phyloP scores from a whole-genome alignment of 1,140 invertebrate species.

The Parapsyche elsis region DNA sequence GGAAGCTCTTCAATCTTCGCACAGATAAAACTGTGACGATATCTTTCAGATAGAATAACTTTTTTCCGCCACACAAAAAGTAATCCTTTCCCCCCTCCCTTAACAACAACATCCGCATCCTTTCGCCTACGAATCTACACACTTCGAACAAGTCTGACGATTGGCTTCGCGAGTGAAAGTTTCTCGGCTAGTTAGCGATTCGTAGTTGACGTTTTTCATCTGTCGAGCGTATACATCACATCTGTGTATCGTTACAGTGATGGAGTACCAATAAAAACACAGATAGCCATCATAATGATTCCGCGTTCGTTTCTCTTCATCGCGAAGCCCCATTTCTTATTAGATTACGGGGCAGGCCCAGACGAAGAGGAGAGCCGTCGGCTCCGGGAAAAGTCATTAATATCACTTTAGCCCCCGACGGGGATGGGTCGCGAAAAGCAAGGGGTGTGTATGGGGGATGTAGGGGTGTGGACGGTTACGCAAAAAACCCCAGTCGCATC shows the following conservation, averaged over 20 bases:
- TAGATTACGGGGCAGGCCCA: conserved; percentile 41
- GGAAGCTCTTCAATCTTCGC: conserved; percentile 5
- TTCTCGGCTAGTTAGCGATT: too few species aligned
- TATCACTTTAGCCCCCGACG: conserved; percentile 47
- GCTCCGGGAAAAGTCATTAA: conserved; percentile 45
- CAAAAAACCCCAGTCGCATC: too few species aligned
- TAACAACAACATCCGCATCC: too few species aligned
- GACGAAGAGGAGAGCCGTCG: conserved; percentile 12
- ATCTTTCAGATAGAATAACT: too few species aligned
- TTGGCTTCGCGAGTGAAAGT: too few species aligned
- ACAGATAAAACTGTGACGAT: conserved; percentile 2
- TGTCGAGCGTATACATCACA: too few species aligned
- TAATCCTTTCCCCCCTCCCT: too few species aligned
- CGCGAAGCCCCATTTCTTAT: conserved; percentile 50
- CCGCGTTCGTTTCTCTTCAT: conserved; percentile 53
- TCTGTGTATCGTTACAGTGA: not conserved
- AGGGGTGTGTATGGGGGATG: conserved; percentile 6
- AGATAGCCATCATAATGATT: conserved; percentile 43
- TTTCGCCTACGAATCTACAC: too few species aligned
- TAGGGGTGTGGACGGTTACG: too few species aligned
- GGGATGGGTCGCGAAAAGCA: conserved; percentile 21
- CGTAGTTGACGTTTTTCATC: too few species aligned
- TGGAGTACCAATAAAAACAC: conserved; percentile 35
- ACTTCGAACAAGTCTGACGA: too few species aligned
- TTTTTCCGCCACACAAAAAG: too few species aligned